Evolutionary conservation across 2,797 vertebrate genomes (phyloP).

Genomic region (Helostoma temminkii): DNA sequence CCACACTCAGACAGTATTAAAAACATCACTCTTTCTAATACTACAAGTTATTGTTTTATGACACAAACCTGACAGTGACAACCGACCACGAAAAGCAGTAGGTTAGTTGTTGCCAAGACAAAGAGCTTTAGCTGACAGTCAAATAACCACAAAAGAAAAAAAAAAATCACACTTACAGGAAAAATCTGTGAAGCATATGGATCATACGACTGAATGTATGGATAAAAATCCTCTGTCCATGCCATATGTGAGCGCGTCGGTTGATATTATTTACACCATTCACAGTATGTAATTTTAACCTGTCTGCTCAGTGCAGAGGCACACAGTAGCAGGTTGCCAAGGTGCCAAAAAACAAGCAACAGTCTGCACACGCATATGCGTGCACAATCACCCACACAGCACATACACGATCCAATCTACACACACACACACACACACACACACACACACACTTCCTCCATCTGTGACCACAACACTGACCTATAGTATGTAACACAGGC

Average conservation of each 20-base stretch:
- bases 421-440: constrained; percentile 6
- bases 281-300: constrained; percentile 41
- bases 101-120: constrained; percentile 3
- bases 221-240: constrained; percentile 49
- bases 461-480: constrained; percentile 54
- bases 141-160: not conserved
- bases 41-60: not conserved
- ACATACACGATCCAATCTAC: constrained; percentile 19
- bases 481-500: constrained; percentile 23
- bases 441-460: constrained; percentile 18
- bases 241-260: constrained; percentile 43
- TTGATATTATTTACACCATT: constrained; percentile 36
- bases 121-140: constrained; percentile 17
- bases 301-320: constrained; percentile 38
- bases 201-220: constrained; percentile 34
- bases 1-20: constrained; percentile 26
- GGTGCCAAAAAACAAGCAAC: constrained; percentile 61
- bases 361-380: constrained; percentile 13
- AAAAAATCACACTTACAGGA: constrained; percentile 56
- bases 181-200: constrained; percentile 46
- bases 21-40: constrained; percentile 29
- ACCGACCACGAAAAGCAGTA: constrained; percentile 5
- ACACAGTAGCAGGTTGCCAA: constrained; percentile 60
- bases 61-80: not conserved
- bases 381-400: constrained; percentile 40